These are phyloP conservation scores for Fabriciana adippe DNA, from an alignment of 2,888 invertebrate genomes.

Conservation along the genomic window DNA sequence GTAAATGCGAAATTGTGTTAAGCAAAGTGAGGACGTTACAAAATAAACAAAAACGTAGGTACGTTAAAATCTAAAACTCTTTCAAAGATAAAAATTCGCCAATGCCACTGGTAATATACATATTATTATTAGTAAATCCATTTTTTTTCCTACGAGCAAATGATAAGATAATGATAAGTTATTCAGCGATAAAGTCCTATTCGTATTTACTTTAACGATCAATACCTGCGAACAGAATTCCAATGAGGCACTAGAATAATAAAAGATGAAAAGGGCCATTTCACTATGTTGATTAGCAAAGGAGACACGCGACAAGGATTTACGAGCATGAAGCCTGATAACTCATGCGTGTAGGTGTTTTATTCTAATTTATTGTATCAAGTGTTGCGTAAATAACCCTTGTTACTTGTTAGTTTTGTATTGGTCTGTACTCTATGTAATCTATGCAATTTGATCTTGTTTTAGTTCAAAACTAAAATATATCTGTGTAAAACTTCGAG, in stretches of 20 bases:
- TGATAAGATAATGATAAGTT: constrained; percentile 1
- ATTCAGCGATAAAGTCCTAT: neutral
- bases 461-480: constrained; percentile 1
- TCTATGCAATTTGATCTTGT: neutral
- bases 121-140: neutral
- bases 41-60: neutral
- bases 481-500: neutral
- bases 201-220: neutral
- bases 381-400: constrained; percentile 21
- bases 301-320: constrained; percentile 30
- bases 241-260: constrained; percentile 15
- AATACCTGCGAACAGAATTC: neutral
- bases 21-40: no score
- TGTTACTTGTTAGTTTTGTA: constrained; percentile 3
- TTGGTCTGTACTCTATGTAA: neutral
- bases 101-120: neutral
- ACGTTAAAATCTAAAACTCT: neutral
- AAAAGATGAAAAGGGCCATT: constrained; percentile 26
- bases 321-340: constrained; percentile 29
- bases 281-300: constrained; percentile 27
- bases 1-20: no score
- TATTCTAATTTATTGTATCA: constrained; percentile 34
- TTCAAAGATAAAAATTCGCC: constrained; percentile 7
- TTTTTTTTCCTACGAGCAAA: neutral
- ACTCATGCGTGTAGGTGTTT: constrained; percentile 28